These are phyloP conservation scores for Argynnis bischoffii DNA, from an alignment of 2,888 invertebrate genomes.

Conservation along the genomic window DNA sequence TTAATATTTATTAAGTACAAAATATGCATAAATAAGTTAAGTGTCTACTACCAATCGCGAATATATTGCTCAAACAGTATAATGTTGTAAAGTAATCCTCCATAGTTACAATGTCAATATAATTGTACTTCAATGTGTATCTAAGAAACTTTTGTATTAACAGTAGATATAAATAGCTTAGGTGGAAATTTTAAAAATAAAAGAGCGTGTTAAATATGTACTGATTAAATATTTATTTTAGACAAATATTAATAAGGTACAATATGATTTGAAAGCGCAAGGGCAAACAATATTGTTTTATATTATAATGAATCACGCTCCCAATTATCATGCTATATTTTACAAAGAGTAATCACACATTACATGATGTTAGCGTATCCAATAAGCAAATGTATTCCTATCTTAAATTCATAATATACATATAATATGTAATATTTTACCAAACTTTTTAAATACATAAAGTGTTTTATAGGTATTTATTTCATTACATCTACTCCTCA, in stretches of 20 bases:
- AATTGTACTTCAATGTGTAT: not conserved
- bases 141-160: not conserved
- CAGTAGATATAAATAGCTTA: not conserved
- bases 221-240: slow-evolving; percentile 80
- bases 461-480: slow-evolving; percentile 56
- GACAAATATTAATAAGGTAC: slow-evolving; percentile 62
- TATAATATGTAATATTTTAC: slow-evolving; percentile 57
- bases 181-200: slow-evolving; percentile 30
- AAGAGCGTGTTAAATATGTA: slow-evolving; percentile 57
- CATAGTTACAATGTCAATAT: not conserved
- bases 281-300: slow-evolving; percentile 66
- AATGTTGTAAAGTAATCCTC: not conserved
- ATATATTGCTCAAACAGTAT: slow-evolving; percentile 11
- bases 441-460: slow-evolving; percentile 62
- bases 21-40: not conserved
- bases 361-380: slow-evolving; percentile 50
- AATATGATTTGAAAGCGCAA: slow-evolving; percentile 73
- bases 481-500: slow-evolving; percentile 60
- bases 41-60: not conserved
- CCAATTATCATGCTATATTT: slow-evolving; percentile 60
- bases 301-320: slow-evolving; percentile 59
- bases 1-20: not conserved
- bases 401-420: slow-evolving; percentile 69
- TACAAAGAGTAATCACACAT: slow-evolving; percentile 65
- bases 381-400: slow-evolving; percentile 60